phyloP scores from a whole-genome alignment of 2,888 invertebrate genomes.

The Cyrtodaria siliqua region DNA sequence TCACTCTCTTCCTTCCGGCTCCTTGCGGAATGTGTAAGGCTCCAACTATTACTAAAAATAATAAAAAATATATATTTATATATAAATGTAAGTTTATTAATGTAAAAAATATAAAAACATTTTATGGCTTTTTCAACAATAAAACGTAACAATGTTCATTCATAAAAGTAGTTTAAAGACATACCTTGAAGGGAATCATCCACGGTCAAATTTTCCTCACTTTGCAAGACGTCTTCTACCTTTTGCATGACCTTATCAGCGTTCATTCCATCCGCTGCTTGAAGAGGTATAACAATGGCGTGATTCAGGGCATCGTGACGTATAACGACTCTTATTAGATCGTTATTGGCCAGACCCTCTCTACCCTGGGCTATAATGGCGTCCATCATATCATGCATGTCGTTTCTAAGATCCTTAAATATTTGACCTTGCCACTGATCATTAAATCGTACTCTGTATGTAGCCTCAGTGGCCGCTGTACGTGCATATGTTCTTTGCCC shows the following conservation, averaged over 20 bases:
- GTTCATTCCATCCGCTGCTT: slow-evolving; percentile 1
- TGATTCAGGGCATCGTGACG: slow-evolving; percentile 14
- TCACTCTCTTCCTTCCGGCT: slow-evolving; percentile 5
- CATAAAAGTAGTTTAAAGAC: too few relatives aligned
- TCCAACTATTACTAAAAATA: slow-evolving; percentile 22
- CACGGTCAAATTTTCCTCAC: slow-evolving; percentile 17
- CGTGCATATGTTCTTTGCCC: too few relatives aligned
- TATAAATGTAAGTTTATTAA: too few relatives aligned
- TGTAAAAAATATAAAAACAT: not conserved
- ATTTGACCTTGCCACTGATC: too few relatives aligned
- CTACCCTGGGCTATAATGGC: too few relatives aligned
- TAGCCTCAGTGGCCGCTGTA: too few relatives aligned
- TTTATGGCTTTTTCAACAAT: too few relatives aligned
- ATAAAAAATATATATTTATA: not conserved
- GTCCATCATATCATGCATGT: too few relatives aligned
- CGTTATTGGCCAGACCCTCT: slow-evolving; percentile 13
- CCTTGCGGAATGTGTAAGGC: slow-evolving; percentile 16
- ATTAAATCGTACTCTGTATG: too few relatives aligned
- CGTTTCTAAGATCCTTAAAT: too few relatives aligned
- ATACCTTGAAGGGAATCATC: slow-evolving; percentile 22
- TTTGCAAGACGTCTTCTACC: slow-evolving; percentile 23
- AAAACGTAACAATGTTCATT: too few relatives aligned
- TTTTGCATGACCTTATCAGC: slow-evolving; percentile 16
- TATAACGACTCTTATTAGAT: slow-evolving; percentile 21
- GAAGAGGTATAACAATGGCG: slow-evolving; percentile 15